Evolutionary conservation across 2,797 vertebrate genomes (phyloP).

Genomic region (Hemibagrus guttatus): DNA sequence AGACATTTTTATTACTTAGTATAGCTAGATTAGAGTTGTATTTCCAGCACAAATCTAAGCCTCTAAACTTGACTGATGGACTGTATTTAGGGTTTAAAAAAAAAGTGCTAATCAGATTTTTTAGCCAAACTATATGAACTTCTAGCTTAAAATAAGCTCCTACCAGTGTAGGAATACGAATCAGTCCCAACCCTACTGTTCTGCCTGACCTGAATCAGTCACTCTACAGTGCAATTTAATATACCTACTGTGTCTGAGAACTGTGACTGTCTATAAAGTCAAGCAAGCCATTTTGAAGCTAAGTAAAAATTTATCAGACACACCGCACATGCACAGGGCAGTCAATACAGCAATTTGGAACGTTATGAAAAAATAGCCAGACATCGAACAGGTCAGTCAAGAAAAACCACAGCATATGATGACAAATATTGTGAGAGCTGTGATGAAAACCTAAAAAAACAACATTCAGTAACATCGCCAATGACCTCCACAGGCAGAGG

Average conservation of each 20-base stretch:
- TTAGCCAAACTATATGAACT: not conserved
- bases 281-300: not conserved
- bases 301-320: not conserved
- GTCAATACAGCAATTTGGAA: not conserved
- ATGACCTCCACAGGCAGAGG: not conserved
- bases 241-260: not conserved
- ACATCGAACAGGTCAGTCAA: not conserved
- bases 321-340: not conserved
- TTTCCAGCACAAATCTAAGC: not conserved
- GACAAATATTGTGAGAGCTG: not conserved
- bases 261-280: not conserved
- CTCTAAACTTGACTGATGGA: not conserved
- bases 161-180: not conserved
- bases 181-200: not conserved
- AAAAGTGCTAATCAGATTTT: not conserved
- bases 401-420: not conserved
- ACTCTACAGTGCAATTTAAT: not conserved
- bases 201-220: constrained; percentile 2
- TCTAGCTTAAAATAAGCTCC: not conserved
- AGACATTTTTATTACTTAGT: not conserved
- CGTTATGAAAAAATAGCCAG: no score
- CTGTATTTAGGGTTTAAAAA: not conserved
- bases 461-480: not conserved
- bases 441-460: not conserved
- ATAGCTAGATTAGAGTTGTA: not conserved